Base-by-base conservation (phyloP, 2,797 vertebrate genomes). In the Leptodactylus fallax region DNA sequence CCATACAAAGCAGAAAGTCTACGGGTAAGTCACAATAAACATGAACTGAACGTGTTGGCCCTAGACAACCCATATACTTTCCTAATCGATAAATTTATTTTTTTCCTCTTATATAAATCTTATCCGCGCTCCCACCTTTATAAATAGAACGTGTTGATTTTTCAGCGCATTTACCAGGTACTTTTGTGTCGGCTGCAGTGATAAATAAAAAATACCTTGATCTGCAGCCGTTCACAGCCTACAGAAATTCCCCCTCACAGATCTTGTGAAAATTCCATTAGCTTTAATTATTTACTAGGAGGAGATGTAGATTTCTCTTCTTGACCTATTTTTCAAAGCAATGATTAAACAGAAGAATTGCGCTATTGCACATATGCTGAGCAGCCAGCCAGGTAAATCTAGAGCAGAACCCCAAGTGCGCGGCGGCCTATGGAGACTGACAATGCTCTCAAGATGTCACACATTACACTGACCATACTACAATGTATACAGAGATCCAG, bases 201-300 rank as follows among this genome's bases (percentile, higher is more conserved):
- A 94, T 94, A 94, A 95, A 95, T 94, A 94, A 95, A 94, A 93
- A 93, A 93, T 90, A 89, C 91, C 93, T 88, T 87, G 90, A 92
- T 93, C 89, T 91, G 91, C 93, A 92, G 91, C 65, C 91, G 92
- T 92, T 94, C 93, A 91, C 92, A 60, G 89, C 91, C 93, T 90
- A 86, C 90, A 91, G 94, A 93, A 93, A 94, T 91, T 93, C 93
- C 85, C 91, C 92, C 93, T 94, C 95, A 91, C 91, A 91, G 92
- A 94, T 93, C 94, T 94, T 93, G 92, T 94, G 93, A 94, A 95
- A 95, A 96, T 95, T 94, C 95, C 95, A 96, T 96, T 96, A 96
- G 91, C 93, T 95, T 96, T 95, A 96, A 96, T 96, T 95, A 96
- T 96, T 96, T 95, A 96, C 94, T 94, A 94, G 93, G 90, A 93